phyloP scores from a whole-genome alignment of 2,888 invertebrate genomes.

The Syrphus vitripennis region DNA sequence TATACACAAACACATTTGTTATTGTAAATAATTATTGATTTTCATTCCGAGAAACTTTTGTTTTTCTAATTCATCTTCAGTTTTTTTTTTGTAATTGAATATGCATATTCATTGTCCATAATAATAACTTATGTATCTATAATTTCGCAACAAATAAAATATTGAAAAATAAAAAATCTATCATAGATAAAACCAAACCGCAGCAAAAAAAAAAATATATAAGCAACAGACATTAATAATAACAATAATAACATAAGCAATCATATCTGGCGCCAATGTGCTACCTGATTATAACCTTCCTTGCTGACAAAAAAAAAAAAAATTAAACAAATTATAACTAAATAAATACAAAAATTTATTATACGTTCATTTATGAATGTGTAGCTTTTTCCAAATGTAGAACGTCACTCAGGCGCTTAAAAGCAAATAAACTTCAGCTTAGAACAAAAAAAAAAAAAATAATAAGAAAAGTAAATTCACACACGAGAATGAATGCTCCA shows the following conservation, averaged over 20 bases:
- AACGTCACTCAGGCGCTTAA: background rate
- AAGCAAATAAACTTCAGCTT: background rate
- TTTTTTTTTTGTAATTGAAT: background rate
- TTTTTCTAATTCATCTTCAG: background rate
- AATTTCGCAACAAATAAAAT: background rate
- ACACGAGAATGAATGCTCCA: constrained; percentile 21
- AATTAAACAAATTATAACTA: background rate
- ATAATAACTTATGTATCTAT: background rate
- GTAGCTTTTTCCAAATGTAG: background rate
- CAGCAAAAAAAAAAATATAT: background rate
- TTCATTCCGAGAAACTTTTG: background rate
- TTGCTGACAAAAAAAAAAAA: background rate
- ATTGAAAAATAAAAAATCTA: background rate
- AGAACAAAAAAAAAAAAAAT: background rate
- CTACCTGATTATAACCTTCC: constrained; percentile 6
- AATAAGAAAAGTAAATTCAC: background rate
- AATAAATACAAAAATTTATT: background rate
- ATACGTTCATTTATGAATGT: background rate
- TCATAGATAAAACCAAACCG: background rate
- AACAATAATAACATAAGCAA: constrained; percentile 30
- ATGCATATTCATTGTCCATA: constrained; percentile 30
- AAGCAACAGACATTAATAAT: constrained; percentile 19
- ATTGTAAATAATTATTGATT: too few species aligned
- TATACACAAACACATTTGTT: too few species aligned
- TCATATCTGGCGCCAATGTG: constrained; percentile 46